A percentile compares a stretch with the other conserved stretches of the same genome.
phyloP scores from a whole-genome alignment of 1,140 invertebrate species.

The Theocolax elegans region DNA sequence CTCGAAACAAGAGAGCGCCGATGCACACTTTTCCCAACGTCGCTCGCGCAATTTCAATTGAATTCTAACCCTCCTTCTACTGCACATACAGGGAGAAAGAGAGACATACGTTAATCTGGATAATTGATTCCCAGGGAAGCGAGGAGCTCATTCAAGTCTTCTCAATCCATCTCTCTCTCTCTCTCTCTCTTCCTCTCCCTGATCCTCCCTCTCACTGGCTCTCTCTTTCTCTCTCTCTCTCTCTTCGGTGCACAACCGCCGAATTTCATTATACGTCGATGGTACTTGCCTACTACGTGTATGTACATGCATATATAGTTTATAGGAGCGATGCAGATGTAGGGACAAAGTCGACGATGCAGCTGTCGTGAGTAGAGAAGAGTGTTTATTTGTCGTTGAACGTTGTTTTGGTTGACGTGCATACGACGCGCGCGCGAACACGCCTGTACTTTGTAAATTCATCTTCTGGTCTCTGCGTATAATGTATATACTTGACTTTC shows the following conservation, averaged over 20 bases:
- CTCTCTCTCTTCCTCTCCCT: neutral
- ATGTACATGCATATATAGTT: neutral
- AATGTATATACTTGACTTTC: too few species aligned
- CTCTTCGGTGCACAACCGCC: neutral
- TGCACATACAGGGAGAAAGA: too few species aligned
- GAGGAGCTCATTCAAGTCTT: neutral
- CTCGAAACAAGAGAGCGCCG: too few species aligned
- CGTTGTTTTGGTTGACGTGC: constrained; percentile 3
- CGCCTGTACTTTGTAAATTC: too few species aligned
- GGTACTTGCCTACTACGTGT: neutral
- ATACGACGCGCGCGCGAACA: too few species aligned
- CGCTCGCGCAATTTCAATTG: constrained; percentile 6
- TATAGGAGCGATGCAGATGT: neutral
- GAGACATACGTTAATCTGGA: constrained; percentile 36
- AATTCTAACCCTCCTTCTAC: neutral
- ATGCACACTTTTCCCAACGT: too few species aligned
- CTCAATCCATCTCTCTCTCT: neutral
- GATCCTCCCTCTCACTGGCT: neutral
- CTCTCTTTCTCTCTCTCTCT: neutral
- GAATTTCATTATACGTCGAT: constrained; percentile 31
- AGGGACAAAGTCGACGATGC: neutral
- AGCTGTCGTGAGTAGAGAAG: neutral
- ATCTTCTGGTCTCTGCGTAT: too few species aligned
- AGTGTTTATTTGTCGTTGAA: constrained; percentile 1
- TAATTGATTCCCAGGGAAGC: constrained; percentile 39